These are phyloP conservation scores for Myripristis jacobus DNA, from an alignment of 2,797 vertebrate genomes.

Conservation along the genomic window DNA sequence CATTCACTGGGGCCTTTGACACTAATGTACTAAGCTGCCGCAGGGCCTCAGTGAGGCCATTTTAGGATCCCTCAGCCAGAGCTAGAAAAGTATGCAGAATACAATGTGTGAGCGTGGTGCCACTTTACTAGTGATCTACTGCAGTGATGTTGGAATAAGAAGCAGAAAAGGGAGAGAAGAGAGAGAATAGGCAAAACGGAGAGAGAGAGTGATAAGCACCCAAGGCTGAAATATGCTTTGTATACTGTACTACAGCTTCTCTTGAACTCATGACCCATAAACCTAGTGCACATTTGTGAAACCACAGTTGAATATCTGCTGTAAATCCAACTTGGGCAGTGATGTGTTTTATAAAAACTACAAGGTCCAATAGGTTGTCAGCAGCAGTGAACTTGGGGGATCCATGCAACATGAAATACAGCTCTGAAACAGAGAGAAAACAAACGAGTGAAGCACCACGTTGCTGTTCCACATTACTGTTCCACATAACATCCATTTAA, in stretches of 20 bases:
- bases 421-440: neutral
- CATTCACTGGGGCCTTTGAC: slow-evolving; percentile 71
- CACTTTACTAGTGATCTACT: slow-evolving; percentile 55
- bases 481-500: slow-evolving; percentile 11
- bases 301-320: slow-evolving; percentile 5
- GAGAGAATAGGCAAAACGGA: neutral
- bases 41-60: slow-evolving; percentile 65
- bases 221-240: neutral
- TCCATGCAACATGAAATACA: neutral
- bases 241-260: slow-evolving; percentile 13
- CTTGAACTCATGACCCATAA: slow-evolving; percentile 50
- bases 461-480: neutral
- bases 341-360: slow-evolving; percentile 3
- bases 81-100: slow-evolving; percentile 52
- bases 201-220: no score
- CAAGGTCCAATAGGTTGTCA: no score
- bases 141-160: slow-evolving; percentile 44
- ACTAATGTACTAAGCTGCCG: slow-evolving; percentile 78
- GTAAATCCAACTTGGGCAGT: neutral
- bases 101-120: slow-evolving; percentile 53
- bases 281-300: slow-evolving; percentile 48
- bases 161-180: slow-evolving; percentile 43
- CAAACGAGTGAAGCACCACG: neutral
- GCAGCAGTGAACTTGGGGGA: no score
- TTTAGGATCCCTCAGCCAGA: slow-evolving; percentile 61